Evolutionary conservation across 2,797 vertebrate species (phyloP).

Genomic region (Lepus oiostolus): DNA sequence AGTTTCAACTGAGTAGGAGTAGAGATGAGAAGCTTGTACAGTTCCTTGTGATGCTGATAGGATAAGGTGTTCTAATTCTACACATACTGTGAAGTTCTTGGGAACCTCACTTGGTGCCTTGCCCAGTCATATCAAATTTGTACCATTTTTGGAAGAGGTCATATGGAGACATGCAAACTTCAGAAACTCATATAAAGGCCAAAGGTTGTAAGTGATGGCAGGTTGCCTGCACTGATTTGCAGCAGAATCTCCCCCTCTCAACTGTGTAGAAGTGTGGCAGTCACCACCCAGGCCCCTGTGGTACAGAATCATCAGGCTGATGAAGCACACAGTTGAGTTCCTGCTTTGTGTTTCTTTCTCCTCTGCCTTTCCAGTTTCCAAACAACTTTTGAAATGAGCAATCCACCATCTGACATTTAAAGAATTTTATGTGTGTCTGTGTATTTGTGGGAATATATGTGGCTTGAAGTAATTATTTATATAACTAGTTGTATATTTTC

Average conservation of each 20-base stretch:
- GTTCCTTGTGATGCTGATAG: neutral
- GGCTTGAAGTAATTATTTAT: conserved; percentile 51
- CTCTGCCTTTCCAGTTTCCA: neutral
- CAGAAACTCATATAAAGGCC: neutral
- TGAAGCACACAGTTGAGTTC: neutral
- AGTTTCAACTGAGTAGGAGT: neutral
- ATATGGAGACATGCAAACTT: neutral
- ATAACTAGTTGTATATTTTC: conserved; percentile 57
- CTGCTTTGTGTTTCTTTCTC: neutral
- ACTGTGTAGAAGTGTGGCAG: neutral
- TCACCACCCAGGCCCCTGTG: too few species aligned
- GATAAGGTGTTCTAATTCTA: neutral
- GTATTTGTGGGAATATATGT: conserved; percentile 41
- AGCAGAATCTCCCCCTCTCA: neutral
- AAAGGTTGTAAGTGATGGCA: neutral
- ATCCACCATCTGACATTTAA: conserved; percentile 4
- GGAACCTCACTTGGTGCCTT: neutral
- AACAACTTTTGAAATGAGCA: conserved; percentile 23
- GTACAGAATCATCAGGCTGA: neutral
- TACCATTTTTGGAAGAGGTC: neutral
- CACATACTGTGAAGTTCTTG: neutral
- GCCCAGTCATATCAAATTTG: neutral
- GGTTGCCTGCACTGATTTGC: neutral
- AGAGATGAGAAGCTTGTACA: neutral
- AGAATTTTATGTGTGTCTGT: neutral